Base-by-base conservation (phyloP, 2,888 invertebrate genomes). In the Drosophila mimica region DNA sequence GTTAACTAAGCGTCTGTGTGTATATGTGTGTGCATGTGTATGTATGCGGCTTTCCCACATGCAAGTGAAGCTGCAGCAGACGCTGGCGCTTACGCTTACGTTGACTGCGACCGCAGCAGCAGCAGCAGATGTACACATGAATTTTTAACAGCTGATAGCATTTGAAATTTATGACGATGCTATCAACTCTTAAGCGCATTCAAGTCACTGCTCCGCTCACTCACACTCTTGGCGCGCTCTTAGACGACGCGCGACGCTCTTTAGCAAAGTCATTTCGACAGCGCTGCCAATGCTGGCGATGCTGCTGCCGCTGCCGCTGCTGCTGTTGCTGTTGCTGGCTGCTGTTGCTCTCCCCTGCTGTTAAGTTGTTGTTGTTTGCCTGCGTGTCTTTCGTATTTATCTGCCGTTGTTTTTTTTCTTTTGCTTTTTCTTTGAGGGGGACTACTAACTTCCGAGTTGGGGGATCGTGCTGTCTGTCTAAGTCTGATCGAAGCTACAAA, bases 71-170 rank as follows among this genome's bases (percentile, higher is more conserved):
- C 74, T 61, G 80, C 71, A 48, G 76, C 40, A 30, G 40, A 76
- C 56, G 62, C 33, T 48, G 64, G 68, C 76, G 74, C 57, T 57
- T n/a, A 62, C 46, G 49, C 52, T 28, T 13, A 34, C 28, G 57
- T 17, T 34, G 58, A 52, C 46, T 46, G 33, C 67, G 68, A 66
- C 70, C 11, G 49, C 62, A 52, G 70, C 67, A 60, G 46, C 66
- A 60, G 63, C 60, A 78, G 68, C 80, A 82, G 77, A 80, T 85
- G 83, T 85, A 76, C 60, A 58, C 58, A 78, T 76, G 72, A 65
- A 75, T 83, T 87, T 82, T 73, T 66, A 87, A 89, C 84, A 84
- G 84, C 84, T 84, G 84, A 84, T 89, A 71, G 74, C 83, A 81
- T 83, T 88, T 66, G 53, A 74, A 86, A 84, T 84, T 84, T 86